phyloP scores from a whole-genome alignment of 2,888 invertebrate species.

The Boloria euphrosyne region DNA sequence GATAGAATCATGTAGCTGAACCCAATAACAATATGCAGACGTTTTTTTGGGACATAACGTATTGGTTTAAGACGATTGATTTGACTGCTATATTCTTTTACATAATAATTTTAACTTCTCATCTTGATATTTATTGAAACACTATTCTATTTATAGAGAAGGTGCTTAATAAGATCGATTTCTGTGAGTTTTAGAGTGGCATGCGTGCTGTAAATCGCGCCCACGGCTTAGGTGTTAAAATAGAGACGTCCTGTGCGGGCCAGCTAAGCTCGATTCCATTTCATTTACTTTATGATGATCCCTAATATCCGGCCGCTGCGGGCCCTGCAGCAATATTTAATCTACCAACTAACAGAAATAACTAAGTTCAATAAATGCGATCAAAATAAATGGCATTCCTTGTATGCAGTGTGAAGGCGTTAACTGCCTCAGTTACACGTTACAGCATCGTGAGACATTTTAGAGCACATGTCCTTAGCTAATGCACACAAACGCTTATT shows the following conservation, averaged over 20 bases:
- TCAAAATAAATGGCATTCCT: conserved; percentile 65
- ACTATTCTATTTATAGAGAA: conserved; percentile 7
- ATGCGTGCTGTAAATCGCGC: conserved; percentile 73
- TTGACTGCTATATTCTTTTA: neutral
- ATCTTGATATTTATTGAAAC: conserved; percentile 14
- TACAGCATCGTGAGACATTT: conserved; percentile 31
- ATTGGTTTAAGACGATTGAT: conserved; percentile 1
- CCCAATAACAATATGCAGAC: conserved; percentile 5
- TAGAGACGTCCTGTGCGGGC: conserved; percentile 79
- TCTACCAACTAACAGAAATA: conserved; percentile 51
- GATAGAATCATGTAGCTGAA: conserved; percentile 8
- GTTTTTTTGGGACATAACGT: conserved; percentile 1
- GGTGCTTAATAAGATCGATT: conserved; percentile 18
- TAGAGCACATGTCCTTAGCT: conserved; percentile 27
- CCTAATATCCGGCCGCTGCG: conserved; percentile 77
- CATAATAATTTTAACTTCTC: conserved; percentile 5
- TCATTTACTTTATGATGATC: conserved; percentile 81
- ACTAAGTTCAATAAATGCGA: conserved; percentile 55
- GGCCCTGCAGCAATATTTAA: conserved; percentile 65
- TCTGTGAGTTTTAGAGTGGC: conserved; percentile 38
- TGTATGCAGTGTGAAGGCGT: conserved; percentile 52
- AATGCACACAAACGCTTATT: conserved; percentile 26
- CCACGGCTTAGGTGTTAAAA: conserved; percentile 78
- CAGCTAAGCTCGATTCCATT: conserved; percentile 65
- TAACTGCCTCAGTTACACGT: conserved; percentile 49